Evolutionary conservation across 2,888 invertebrate genomes (phyloP).

Genomic region (Nomada flava): DNA sequence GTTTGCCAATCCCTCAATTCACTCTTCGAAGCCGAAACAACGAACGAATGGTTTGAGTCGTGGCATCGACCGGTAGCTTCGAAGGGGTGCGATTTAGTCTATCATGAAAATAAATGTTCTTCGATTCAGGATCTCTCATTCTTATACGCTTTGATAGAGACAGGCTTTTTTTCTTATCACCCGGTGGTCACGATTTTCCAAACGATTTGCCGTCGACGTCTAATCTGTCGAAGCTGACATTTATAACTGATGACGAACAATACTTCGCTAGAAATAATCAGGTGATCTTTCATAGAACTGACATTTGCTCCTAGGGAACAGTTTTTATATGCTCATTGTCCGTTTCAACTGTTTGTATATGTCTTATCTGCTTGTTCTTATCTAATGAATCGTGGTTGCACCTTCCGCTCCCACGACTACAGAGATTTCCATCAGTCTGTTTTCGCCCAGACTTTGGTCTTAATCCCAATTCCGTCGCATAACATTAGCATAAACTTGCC

Average conservation of each 20-base stretch:
- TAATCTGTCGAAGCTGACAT: slow-evolving; percentile 54
- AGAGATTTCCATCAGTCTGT: slow-evolving; percentile 6
- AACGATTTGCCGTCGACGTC: slow-evolving; percentile 27
- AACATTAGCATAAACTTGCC: neutral
- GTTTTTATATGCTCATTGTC: slow-evolving; percentile 43
- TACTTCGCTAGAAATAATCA: slow-evolving; percentile 25
- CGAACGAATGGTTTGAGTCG: neutral
- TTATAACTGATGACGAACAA: slow-evolving; percentile 54
- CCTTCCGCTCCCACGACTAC: slow-evolving; percentile 24
- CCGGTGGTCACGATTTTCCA: neutral
- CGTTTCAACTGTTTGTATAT: slow-evolving; percentile 4
- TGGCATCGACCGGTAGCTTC: neutral
- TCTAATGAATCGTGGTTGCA: slow-evolving; percentile 17
- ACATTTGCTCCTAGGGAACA: slow-evolving; percentile 41
- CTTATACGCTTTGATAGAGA: neutral
- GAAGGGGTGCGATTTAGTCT: neutral
- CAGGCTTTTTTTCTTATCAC: neutral
- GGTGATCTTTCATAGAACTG: slow-evolving; percentile 46
- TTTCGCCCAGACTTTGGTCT: slow-evolving; percentile 2
- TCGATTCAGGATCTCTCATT: neutral
- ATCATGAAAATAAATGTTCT: neutral
- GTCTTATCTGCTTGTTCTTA: slow-evolving; percentile 14
- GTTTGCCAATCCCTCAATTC: slow-evolving; percentile 28
- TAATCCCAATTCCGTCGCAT: slow-evolving; percentile 5
- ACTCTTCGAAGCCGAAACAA: slow-evolving; percentile 7